phyloP scores from a whole-genome alignment of 2,113 vertebrate genomes.

The Trogon surrucura region DNA sequence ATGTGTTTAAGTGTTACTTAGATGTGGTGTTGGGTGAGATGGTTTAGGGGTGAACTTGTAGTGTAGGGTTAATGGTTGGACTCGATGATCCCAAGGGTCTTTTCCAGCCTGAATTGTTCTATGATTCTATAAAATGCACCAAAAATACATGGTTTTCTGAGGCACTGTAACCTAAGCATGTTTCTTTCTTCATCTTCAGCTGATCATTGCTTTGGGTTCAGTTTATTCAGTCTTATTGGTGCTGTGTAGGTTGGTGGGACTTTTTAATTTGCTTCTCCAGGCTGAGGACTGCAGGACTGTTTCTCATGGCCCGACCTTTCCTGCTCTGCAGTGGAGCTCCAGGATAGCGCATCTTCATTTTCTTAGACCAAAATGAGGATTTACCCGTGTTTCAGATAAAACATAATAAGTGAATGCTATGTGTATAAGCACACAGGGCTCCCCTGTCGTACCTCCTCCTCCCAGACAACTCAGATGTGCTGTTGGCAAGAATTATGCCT shows the following conservation, averaged over 20 bases:
- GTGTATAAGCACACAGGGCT: background rate
- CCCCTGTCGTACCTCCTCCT: background rate
- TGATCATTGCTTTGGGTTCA: background rate
- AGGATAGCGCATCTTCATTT: too few relatives aligned
- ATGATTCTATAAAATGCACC: background rate
- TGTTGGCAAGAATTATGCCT: background rate
- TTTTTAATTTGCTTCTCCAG: background rate
- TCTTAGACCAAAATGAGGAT: background rate
- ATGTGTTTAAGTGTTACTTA: too few relatives aligned
- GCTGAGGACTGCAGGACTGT: background rate
- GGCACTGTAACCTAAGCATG: background rate
- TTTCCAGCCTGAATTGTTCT: too few relatives aligned
- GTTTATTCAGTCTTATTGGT: background rate
- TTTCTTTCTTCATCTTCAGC: background rate
- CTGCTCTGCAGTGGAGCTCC: background rate
- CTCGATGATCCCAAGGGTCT: too few relatives aligned
- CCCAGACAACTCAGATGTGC: background rate
- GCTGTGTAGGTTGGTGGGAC: background rate
- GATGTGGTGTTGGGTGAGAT: too few relatives aligned
- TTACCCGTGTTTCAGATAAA: background rate
- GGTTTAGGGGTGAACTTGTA: too few relatives aligned
- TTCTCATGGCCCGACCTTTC: background rate
- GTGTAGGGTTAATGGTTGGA: too few relatives aligned
- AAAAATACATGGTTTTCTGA: background rate
- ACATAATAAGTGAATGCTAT: background rate